Conservation (phyloP, 1,140 invertebrate genomes). For the Aricia agestis region DNA sequence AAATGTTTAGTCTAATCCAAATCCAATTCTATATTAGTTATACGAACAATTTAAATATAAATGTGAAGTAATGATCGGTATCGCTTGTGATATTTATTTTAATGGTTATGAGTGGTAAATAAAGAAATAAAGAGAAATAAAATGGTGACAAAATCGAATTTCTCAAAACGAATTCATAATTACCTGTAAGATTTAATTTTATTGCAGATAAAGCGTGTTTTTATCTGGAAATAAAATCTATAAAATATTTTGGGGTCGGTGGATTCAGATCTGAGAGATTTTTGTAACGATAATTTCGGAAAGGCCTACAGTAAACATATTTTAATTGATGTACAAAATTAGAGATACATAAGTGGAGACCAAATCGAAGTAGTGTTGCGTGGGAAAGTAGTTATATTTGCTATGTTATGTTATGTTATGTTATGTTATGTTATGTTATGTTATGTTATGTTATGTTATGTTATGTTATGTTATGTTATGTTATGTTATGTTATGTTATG, state of each 20-base stretch:
- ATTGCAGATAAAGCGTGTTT: background rate
- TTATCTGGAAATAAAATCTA: background rate
- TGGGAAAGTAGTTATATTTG: no score
- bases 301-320: background rate
- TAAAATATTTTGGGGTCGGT: background rate
- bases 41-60: background rate
- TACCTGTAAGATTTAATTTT: constrained; percentile 1
- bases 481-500: no score
- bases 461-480: no score
- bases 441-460: no score
- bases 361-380: background rate
- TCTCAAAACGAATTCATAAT: background rate
- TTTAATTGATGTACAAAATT: background rate
- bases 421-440: no score
- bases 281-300: background rate
- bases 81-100: background rate
- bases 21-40: background rate
- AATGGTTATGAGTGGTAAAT: background rate
- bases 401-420: no score
- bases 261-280: background rate
- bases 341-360: background rate
- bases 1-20: background rate
- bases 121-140: background rate
- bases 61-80: background rate
- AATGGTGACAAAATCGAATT: background rate